Evolutionary conservation across 2,113 vertebrate genomes (phyloP).

Genomic region (Scytalopus superciliaris): DNA sequence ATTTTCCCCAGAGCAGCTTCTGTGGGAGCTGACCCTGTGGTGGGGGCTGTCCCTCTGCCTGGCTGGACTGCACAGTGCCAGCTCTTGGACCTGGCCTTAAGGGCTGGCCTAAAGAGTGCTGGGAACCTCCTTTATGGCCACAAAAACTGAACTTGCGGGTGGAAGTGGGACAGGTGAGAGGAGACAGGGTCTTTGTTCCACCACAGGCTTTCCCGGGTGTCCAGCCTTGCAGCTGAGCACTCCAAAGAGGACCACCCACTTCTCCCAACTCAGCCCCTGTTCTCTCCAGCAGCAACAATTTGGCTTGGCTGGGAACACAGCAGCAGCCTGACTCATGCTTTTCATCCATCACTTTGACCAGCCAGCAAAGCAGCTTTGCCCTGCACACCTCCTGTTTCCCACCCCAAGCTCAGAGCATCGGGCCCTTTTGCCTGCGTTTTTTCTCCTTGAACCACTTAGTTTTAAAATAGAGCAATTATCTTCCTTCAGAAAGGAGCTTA

Average conservation of each 20-base stretch:
- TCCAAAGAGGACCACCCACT: fast-evolving
- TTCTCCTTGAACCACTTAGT: constrained; percentile 66
- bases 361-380: neutral
- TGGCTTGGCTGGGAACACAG: neutral
- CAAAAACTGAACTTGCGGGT: neutral
- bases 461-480: constrained; percentile 47
- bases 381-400: neutral
- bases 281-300: neutral
- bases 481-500: neutral
- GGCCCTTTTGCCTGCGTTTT: neutral
- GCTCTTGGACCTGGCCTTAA: neutral
- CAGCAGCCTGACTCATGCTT: neutral
- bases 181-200: neutral
- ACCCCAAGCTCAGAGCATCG: neutral
- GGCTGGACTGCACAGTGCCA: fast-evolving
- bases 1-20: neutral
- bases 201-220: neutral
- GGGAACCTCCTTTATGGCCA: neutral
- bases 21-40: fast-evolving
- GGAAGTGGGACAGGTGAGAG: neutral
- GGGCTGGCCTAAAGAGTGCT: neutral
- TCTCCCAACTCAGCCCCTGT: neutral
- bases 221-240: fast-evolving
- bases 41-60: neutral
- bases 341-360: neutral